Conservation (phyloP, 1,140 invertebrate species). For the Olivierus martensii region DNA sequence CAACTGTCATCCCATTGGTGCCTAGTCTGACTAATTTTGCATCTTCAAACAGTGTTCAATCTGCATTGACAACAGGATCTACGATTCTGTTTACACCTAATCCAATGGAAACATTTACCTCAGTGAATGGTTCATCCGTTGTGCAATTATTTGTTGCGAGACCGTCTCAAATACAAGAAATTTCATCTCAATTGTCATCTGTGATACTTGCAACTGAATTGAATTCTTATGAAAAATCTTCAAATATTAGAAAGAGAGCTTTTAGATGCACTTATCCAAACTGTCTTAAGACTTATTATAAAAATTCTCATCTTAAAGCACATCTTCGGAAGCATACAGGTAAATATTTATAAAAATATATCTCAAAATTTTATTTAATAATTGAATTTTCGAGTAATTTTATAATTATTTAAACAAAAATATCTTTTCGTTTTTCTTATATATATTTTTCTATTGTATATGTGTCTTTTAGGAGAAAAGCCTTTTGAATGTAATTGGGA, state of each 20-base stretch:
- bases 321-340: constrained; percentile 49
- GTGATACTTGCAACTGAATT: constrained; percentile 12
- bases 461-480: constrained; percentile 49
- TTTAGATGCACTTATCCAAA: constrained; percentile 57
- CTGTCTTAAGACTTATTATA: constrained; percentile 55
- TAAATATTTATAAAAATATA: constrained; percentile 19
- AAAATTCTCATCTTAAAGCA: constrained; percentile 54
- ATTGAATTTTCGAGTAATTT: no score
- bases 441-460: background rate
- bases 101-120: no score
- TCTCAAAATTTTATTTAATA: no score
- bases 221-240: background rate
- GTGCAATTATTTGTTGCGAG: constrained; percentile 16
- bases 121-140: background rate
- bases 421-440: background rate
- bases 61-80: background rate
- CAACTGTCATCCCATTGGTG: no score
- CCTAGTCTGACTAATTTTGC: no score
- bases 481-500: constrained; percentile 80
- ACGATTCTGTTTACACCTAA: background rate
- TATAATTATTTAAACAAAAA: background rate
- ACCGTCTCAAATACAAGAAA: background rate
- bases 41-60: background rate
- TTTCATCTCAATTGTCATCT: background rate
- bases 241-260: constrained; percentile 37